Evolutionary conservation across 2,113 vertebrate genomes (phyloP), one percentile per base, ranked within the genome.

Genomic region (Malurus elegans): DNA sequence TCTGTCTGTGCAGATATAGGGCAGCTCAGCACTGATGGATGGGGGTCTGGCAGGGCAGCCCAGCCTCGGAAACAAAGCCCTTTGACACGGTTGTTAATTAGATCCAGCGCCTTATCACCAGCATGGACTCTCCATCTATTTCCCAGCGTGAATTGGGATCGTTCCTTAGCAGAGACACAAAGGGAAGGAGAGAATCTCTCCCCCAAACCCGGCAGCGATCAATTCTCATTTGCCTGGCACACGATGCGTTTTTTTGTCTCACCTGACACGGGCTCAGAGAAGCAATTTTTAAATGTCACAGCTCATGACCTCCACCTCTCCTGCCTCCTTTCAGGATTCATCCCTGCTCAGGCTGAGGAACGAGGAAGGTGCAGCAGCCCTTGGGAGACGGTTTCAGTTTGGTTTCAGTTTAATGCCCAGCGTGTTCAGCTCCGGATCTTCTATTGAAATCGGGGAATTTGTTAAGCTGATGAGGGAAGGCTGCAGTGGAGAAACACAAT

Each of bases 381-480:
- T 65, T 89, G 88, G 88, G 91, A 92, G 74, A 65, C 1, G 20
- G 84, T 96, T 92, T 94, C 90, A 66, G 78, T 96, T 93, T 94
- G 20, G 84, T 96, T 92, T 94, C 92, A 66, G 78, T 96, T 93
- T 94, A 86, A 96, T 93, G 93, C 95, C 90, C 88, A 53, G 64
- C 79, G 26, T 96, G 88, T 91, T 95, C 92, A 40, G 93, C 92
- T 96, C 79, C 88, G 92, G 95, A 91, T 93, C 58, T 88, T 67
- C 95, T 76, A 95, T 94, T 96, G 95, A 94, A 93, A 93, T 75
- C 47, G 56, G 51, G 92, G 86, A 97, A 95, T 97, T 96, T 94
- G 95, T 97, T 97, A 96, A 97, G 84, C 95, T 96, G 96, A 97
- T 97, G 97, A 97, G 78, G 95, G 94, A 94, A 97, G 87, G 95